Conservation (phyloP, 2,113 vertebrate species). For the Lepus timidus region DNA sequence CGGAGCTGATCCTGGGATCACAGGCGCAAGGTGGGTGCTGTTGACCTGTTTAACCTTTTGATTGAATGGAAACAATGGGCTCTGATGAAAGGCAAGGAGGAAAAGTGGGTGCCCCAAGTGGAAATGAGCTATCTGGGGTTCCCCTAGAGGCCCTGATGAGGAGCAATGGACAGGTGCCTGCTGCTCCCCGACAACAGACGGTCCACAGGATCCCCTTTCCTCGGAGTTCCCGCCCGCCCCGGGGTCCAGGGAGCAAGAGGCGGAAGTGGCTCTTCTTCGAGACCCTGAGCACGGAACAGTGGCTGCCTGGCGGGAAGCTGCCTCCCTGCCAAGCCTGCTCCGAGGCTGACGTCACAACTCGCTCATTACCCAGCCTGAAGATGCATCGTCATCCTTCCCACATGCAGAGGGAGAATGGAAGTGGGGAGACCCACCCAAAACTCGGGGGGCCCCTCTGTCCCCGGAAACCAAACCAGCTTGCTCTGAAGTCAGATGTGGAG, state of each 20-base stretch:
- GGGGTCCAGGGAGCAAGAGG: rapidly evolving
- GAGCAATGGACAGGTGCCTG: not conserved
- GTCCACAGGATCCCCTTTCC: no score
- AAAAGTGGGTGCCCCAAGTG: no score
- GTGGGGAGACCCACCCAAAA: not conserved
- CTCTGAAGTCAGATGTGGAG: not conserved
- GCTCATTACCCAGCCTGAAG: not conserved
- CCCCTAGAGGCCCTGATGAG: constrained; percentile 7
- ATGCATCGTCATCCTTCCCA: not conserved
- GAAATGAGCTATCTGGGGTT: not conserved
- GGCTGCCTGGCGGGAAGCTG: not conserved
- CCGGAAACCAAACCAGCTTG: not conserved
- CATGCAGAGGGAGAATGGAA: no score
- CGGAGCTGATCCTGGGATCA: rapidly evolving
- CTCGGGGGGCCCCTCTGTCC: not conserved
- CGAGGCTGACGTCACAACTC: not conserved
- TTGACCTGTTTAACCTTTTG: not conserved
- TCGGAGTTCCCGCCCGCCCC: not conserved
- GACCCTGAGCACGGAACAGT: not conserved
- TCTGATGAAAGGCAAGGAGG: rapidly evolving
- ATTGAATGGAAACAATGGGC: not conserved
- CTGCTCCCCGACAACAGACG: not conserved
- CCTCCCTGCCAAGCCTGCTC: not conserved
- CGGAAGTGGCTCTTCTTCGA: not conserved
- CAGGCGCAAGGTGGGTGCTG: rapidly evolving